Evolutionary conservation across 2,113 vertebrate genomes (phyloP).

Genomic region (Psilopogon haemacephalus): DNA sequence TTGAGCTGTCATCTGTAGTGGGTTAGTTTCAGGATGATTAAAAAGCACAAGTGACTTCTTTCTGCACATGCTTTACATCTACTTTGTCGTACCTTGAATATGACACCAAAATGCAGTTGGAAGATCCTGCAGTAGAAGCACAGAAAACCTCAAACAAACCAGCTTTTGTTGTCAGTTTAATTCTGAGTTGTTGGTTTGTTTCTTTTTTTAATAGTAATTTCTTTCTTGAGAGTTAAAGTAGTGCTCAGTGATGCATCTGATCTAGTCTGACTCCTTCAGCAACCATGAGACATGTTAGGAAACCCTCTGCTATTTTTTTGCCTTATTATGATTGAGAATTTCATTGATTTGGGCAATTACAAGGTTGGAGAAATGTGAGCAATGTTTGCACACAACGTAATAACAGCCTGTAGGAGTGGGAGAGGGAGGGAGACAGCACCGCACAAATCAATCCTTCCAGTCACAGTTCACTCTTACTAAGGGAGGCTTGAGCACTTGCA

Average conservation of each 20-base stretch:
- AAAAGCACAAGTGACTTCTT: neutral
- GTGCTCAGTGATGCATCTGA: neutral
- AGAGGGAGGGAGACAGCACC: neutral
- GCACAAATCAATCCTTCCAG: neutral
- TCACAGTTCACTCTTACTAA: neutral
- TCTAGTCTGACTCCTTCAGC: neutral
- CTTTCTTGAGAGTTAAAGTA: neutral
- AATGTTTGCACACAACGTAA: neutral
- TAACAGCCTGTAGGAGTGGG: neutral
- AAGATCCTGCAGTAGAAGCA: neutral
- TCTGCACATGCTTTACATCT: neutral
- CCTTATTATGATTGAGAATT: neutral
- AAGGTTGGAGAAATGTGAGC: neutral
- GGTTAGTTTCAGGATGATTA: slow-evolving; percentile 7
- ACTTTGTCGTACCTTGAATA: neutral
- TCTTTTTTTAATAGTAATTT: neutral
- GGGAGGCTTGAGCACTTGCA: neutral
- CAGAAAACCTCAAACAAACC: too few species aligned
- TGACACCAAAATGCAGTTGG: neutral
- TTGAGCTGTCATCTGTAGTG: neutral
- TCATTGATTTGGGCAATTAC: neutral
- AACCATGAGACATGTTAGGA: neutral
- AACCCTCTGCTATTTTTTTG: neutral
- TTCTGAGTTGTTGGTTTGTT: neutral
- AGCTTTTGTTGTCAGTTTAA: neutral